These are phyloP conservation scores for Margarornis squamiger DNA, from an alignment of 2,797 vertebrate genomes.

Conservation along the genomic window DNA sequence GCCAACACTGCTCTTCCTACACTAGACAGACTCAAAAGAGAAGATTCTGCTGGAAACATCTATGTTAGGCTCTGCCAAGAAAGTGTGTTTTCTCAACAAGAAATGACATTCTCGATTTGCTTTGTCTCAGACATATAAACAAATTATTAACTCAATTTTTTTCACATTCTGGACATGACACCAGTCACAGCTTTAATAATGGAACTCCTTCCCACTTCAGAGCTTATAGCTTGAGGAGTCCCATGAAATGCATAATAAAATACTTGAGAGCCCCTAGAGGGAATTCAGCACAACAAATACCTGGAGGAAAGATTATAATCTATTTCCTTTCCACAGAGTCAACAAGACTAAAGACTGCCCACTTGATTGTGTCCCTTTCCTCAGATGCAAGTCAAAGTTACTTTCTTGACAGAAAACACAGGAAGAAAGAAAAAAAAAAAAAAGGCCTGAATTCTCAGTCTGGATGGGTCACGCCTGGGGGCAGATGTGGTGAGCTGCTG, in stretches of 20 bases:
- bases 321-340: constrained; percentile 4
- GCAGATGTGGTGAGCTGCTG: neutral
- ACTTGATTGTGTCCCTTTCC: neutral
- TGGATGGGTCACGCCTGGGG: neutral
- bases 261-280: neutral
- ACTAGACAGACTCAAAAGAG: constrained; percentile 26
- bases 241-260: neutral
- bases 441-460: neutral
- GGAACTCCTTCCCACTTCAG: neutral
- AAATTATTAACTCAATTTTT: neutral
- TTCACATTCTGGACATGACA: neutral
- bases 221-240: neutral
- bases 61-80: neutral
- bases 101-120: neutral
- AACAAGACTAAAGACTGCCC: constrained; percentile 24
- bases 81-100: constrained; percentile 37
- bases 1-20: constrained; percentile 32
- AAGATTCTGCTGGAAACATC: constrained; percentile 57
- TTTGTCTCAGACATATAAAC: constrained; percentile 28
- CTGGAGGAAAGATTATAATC: constrained; percentile 46
- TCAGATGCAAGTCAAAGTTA: constrained; percentile 14
- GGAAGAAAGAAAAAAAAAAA: neutral
- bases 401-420: constrained; percentile 31
- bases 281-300: constrained; percentile 42
- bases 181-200: neutral